Conservation (phyloP, 2,888 invertebrate genomes). For the Stenchaetothrips biformis region DNA sequence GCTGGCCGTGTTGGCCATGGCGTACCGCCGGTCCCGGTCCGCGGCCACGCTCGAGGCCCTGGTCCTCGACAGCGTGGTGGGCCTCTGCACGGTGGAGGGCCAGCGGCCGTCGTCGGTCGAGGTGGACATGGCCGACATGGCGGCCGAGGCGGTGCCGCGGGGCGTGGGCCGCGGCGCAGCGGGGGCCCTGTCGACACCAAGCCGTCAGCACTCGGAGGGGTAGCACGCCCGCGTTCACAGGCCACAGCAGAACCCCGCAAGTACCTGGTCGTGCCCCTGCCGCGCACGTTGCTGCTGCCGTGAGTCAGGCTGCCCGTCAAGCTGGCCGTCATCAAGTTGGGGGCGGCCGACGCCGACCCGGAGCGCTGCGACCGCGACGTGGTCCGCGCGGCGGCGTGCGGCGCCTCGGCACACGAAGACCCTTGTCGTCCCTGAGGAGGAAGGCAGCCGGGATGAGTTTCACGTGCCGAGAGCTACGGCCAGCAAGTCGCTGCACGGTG, state of each 20-base stretch:
- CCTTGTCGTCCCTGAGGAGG: neutral
- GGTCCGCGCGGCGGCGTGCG: neutral
- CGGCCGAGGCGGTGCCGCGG: neutral
- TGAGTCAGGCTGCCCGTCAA: constrained; percentile 5
- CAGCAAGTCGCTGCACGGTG: too few species aligned
- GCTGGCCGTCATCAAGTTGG: neutral
- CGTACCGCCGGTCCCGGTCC: constrained; percentile 41
- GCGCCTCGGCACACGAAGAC: neutral
- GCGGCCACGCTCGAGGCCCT: constrained; percentile 41
- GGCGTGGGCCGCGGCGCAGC: neutral
- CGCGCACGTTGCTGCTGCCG: constrained; percentile 1
- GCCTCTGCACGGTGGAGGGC: constrained; percentile 51
- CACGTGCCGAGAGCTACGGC: too few species aligned
- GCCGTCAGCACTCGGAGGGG: neutral
- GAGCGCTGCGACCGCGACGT: neutral
- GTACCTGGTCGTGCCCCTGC: neutral
- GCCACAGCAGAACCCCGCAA: neutral
- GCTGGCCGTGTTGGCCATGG: constrained; percentile 38
- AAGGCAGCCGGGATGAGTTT: too few species aligned
- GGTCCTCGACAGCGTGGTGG: constrained; percentile 28
- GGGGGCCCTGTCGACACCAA: neutral
- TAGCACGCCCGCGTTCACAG: too few species aligned
- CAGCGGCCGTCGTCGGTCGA: constrained; percentile 61
- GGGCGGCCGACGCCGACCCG: neutral
- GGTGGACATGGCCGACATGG: constrained; percentile 27